Percentiles rank a stretch among this genome's conserved stretches.
These are phyloP conservation scores for Crepidodera aurea DNA, from an alignment of 2,888 invertebrate species.

Conservation along the genomic window DNA sequence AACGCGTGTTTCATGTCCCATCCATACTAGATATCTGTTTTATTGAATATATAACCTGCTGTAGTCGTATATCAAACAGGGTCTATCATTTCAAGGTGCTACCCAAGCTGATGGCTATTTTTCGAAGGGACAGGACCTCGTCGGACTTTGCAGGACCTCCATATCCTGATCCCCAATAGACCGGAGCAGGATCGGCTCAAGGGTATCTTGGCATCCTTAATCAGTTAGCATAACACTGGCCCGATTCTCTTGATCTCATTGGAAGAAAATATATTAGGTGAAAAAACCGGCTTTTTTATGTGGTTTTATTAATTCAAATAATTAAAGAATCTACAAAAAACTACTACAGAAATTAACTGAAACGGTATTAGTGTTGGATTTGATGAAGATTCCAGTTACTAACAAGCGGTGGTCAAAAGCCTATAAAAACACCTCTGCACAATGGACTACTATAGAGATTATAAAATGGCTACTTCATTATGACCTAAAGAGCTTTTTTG, in stretches of 20 bases:
- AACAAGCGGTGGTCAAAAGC: no score
- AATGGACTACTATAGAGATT: no score
- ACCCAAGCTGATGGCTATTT: constrained; percentile 48
- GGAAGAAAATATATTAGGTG: no score
- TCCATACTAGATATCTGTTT: constrained; percentile 46
- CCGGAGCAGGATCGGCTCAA: constrained; percentile 15
- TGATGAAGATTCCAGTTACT: no score
- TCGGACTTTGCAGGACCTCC: constrained; percentile 21
- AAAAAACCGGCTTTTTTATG: no score
- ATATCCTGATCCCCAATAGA: constrained; percentile 41
- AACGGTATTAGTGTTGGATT: no score
- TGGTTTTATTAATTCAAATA: background rate
- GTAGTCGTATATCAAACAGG: constrained; percentile 60
- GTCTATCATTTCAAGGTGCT: constrained; percentile 61
- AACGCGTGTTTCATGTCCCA: constrained; percentile 1
- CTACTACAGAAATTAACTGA: no score
- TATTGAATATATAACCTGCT: constrained; percentile 61
- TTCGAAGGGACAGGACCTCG: constrained; percentile 41
- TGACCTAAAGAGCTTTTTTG: no score
- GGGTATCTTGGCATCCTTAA: no score
- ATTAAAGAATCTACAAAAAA: background rate
- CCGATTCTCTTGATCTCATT: constrained; percentile 29
- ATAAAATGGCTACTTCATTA: no score
- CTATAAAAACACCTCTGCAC: no score
- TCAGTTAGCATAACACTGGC: no score